Percentiles rank a stretch among this genome's conserved stretches.
Conservation (phyloP, 2,113 vertebrate species). For the Semnopithecus entellus region DNA sequence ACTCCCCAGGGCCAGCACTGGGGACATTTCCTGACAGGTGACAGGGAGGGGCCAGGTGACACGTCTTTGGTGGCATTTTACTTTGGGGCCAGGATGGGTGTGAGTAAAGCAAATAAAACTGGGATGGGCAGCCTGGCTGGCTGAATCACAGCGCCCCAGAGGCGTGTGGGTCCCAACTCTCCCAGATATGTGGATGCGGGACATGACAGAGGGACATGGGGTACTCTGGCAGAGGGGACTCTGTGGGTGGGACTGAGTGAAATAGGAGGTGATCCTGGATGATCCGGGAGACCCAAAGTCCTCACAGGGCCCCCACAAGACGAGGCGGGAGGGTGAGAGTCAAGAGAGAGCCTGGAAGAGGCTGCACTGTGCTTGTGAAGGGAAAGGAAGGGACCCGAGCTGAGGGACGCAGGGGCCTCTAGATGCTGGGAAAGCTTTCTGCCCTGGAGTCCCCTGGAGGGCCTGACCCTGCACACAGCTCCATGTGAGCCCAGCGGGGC, state of each 20-base stretch:
- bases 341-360: background rate
- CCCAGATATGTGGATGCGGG: rapidly evolving
- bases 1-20: rapidly evolving
- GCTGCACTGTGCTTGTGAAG: rapidly evolving
- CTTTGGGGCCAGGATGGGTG: background rate
- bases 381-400: background rate
- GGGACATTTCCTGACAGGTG: background rate
- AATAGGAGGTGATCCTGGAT: background rate
- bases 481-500: background rate
- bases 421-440: background rate
- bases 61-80: background rate
- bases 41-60: rapidly evolving
- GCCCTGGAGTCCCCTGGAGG: rapidly evolving
- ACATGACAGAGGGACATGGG: too few species aligned
- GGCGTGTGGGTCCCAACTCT: rapidly evolving
- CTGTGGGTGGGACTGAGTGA: rapidly evolving
- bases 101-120: background rate
- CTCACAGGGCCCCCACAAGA: background rate
- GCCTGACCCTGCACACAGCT: background rate
- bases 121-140: rapidly evolving
- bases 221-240: too few species aligned
- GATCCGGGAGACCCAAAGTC: background rate
- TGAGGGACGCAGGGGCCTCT: rapidly evolving
- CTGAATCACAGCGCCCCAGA: rapidly evolving
- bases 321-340: background rate